Evolutionary conservation across 1,140 invertebrate genomes (phyloP).

Genomic region (Sycobia sp.): DNA sequence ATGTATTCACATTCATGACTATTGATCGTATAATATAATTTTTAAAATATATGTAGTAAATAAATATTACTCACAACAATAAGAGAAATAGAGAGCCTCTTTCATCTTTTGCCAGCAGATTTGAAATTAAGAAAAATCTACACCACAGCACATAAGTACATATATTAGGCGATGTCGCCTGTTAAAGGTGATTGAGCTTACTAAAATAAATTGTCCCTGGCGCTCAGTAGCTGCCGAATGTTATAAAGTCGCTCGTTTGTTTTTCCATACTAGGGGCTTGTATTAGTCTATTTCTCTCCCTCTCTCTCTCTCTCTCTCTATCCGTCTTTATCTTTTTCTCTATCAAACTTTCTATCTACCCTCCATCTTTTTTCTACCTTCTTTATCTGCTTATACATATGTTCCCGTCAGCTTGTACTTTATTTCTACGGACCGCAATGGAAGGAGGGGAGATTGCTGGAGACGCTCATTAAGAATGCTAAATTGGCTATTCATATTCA

Average conservation of each 20-base stretch:
- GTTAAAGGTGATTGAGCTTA: slow-evolving; percentile 29
- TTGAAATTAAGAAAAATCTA: slow-evolving; percentile 25
- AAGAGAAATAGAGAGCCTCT: background rate
- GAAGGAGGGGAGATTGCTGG: no score
- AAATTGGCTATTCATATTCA: slow-evolving; percentile 87
- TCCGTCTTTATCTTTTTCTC: slow-evolving; percentile 33
- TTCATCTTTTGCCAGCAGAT: background rate
- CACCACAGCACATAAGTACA: slow-evolving; percentile 4
- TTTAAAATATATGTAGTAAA: no score
- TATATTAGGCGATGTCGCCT: slow-evolving; percentile 20
- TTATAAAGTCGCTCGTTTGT: slow-evolving; percentile 30
- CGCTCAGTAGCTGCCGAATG: slow-evolving; percentile 8
- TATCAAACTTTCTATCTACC: no score
- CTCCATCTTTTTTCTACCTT: slow-evolving; percentile 34
- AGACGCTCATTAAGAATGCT: slow-evolving; percentile 77
- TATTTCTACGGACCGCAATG: slow-evolving; percentile 67
- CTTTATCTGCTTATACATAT: slow-evolving; percentile 67
- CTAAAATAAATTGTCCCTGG: slow-evolving; percentile 28
- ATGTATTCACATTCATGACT: background rate
- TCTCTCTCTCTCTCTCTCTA: slow-evolving; percentile 7
- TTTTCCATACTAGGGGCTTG: background rate
- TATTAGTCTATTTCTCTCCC: no score
- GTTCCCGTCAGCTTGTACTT: slow-evolving; percentile 68
- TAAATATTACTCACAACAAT: slow-evolving; percentile 3
- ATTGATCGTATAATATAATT: no score